Conservation (phyloP, 2,888 invertebrate genomes). For the Stramonita haemastoma region DNA sequence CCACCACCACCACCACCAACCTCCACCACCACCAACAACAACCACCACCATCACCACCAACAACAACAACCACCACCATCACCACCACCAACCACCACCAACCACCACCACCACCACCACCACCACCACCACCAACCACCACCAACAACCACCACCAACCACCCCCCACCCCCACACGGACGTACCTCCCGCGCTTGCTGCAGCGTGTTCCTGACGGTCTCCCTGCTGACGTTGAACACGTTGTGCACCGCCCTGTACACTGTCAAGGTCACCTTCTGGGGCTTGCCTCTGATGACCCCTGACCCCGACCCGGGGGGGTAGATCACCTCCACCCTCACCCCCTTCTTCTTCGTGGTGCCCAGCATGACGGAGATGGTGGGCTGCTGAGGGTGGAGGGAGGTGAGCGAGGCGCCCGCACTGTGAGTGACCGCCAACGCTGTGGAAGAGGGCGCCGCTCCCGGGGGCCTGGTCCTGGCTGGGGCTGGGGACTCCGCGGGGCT, state of each 20-base stretch:
- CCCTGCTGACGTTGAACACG: conserved; percentile 44
- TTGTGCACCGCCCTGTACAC: conserved; percentile 45
- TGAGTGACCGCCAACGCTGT: too few species aligned
- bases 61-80: not conserved
- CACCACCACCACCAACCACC: not conserved
- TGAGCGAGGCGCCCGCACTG: not conserved
- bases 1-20: not conserved
- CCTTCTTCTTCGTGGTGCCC: conserved; percentile 12
- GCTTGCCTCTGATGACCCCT: conserved; percentile 4
- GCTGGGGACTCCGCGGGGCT: not conserved
- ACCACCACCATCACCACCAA: not conserved
- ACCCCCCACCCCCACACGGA: not conserved
- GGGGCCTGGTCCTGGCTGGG: not conserved
- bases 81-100: too few species aligned
- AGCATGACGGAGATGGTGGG: conserved; percentile 4
- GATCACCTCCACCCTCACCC: conserved; percentile 26
- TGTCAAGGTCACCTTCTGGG: conserved; percentile 31
- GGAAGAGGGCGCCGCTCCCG: not conserved
- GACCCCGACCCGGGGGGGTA: conserved; percentile 8
- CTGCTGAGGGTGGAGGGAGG: not conserved
- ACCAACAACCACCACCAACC: too few species aligned
- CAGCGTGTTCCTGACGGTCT: conserved; percentile 42
- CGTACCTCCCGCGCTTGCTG: conserved; percentile 36
- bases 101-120: not conserved
- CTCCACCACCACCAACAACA: not conserved